Evolutionary conservation across 2,888 invertebrate species (phyloP).

Genomic region (Rutpela maculata): DNA sequence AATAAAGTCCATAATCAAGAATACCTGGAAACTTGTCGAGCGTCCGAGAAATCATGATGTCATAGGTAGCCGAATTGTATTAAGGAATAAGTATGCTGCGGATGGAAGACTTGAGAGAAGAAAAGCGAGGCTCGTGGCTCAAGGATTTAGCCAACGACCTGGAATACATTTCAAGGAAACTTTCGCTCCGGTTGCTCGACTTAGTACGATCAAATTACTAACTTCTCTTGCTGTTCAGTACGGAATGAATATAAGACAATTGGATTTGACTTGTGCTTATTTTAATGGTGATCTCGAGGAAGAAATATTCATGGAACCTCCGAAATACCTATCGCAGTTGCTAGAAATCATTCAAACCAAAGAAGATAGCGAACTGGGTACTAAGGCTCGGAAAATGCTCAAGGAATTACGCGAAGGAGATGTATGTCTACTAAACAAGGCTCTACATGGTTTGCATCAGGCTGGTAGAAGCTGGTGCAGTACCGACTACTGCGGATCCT

Average conservation of each 20-base stretch:
- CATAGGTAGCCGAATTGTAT: conserved; percentile 49
- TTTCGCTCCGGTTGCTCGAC: conserved; percentile 41
- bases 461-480: conserved; percentile 31
- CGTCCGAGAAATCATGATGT: conserved; percentile 48
- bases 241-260: conserved; percentile 32
- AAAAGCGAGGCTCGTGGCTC: conserved; percentile 37
- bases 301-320: conserved; percentile 33
- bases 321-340: conserved; percentile 15
- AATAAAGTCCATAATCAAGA: conserved; percentile 51
- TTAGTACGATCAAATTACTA: conserved; percentile 27
- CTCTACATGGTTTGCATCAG: conserved; percentile 24
- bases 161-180: conserved; percentile 43
- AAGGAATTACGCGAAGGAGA: conserved; percentile 14
- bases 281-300: conserved; percentile 37
- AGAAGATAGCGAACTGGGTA: neutral
- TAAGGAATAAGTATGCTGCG: conserved; percentile 39
- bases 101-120: conserved; percentile 27
- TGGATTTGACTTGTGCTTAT: conserved; percentile 35
- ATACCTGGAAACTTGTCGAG: conserved; percentile 57
- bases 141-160: conserved; percentile 34
- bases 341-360: neutral
- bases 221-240: conserved; percentile 12
- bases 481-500: conserved; percentile 35
- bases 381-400: neutral
- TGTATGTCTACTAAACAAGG: conserved; percentile 21